Percentiles rank a stretch among this genome's conserved stretches.
Evolutionary conservation across 2,888 invertebrate genomes (phyloP).

Genomic region (Periphyllus acericola): DNA sequence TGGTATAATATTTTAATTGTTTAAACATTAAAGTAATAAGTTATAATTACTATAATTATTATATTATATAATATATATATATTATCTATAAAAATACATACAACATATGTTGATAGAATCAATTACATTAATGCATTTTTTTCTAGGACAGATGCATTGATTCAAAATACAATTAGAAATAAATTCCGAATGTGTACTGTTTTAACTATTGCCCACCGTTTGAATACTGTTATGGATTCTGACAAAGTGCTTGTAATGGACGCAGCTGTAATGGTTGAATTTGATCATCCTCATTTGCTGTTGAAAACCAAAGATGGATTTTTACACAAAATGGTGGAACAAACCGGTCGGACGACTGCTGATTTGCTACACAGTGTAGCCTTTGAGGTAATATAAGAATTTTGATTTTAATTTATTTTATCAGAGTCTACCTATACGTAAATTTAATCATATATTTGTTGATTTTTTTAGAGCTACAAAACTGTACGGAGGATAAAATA

Average conservation of each 20-base stretch:
- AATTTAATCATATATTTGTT: too few relatives aligned
- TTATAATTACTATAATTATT: conserved; percentile 90
- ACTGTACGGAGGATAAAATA: background rate
- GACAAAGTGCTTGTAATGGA: conserved; percentile 90
- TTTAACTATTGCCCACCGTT: conserved; percentile 88
- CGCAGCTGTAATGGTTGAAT: conserved; percentile 79
- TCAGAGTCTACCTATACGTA: too few relatives aligned
- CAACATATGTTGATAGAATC: conserved; percentile 72
- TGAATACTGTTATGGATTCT: conserved; percentile 93
- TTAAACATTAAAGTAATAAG: too few relatives aligned
- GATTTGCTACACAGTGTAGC: conserved; percentile 70
- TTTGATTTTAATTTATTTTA: too few relatives aligned
- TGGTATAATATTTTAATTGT: too few relatives aligned
- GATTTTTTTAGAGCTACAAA: conserved; percentile 24
- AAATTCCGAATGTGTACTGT: conserved; percentile 87
- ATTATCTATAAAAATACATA: too few relatives aligned
- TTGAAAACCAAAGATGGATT: conserved; percentile 73
- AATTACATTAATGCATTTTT: background rate
- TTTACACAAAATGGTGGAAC: conserved; percentile 77
- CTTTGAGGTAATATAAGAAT: conserved; percentile 66
- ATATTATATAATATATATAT: too few relatives aligned
- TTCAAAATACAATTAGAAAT: conserved; percentile 83
- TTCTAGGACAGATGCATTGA: conserved; percentile 81
- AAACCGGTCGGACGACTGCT: conserved; percentile 74
- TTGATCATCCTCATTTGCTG: conserved; percentile 76